Evolutionary conservation across 2,113 vertebrate species (phyloP), one percentile per base, ranked within the genome.

Genomic region (Vidua macroura): DNA sequence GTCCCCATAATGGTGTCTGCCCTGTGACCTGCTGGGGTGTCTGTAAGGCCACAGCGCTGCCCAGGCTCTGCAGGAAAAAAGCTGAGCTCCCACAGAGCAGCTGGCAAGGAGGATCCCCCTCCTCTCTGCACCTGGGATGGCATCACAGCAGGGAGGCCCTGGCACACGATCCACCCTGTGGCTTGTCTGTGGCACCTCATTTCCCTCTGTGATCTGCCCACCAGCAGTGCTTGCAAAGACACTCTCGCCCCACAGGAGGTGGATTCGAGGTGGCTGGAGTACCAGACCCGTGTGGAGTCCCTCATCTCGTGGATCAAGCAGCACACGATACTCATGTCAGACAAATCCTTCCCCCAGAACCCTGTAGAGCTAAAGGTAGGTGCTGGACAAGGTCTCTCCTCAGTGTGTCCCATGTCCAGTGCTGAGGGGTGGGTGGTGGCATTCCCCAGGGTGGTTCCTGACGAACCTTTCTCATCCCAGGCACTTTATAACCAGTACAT

Each of bases 401-500:
- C 48, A 1, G 35, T 1, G 30, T 91, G 14, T 25, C 11, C 0
- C 2, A 30, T 52, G 37, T 70, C 44, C 5, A 1, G 52, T 0
- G 0, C 72, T 0, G 0, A 30, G 64, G 52, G 74, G 49, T 20
- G 55, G 15, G 25, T 30, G 72, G 19, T 75, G 74, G 16, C 15
- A 0, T 39, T 60, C 6, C n/a, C 86, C 76, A 48, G 76, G 13
- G 6, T 20, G 51, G 51, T 60, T 67, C 83, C 59, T 91, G 55
- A 97, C 9, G 51, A 56, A 22, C 31, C 14, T 94, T 84, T 96
- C 39, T 82, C 83, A 16, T 90, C 90, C 28, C 92, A 99, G 99
- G 99, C 99, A 99, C 99, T 99, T 99, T 99, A 99, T 98, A 99
- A 99, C 89, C 98, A 99, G 86, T 99, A 99, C 96, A 98, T 99